phyloP scores from a whole-genome alignment of 2,888 invertebrate genomes.

The Parnassius mnemosyne region DNA sequence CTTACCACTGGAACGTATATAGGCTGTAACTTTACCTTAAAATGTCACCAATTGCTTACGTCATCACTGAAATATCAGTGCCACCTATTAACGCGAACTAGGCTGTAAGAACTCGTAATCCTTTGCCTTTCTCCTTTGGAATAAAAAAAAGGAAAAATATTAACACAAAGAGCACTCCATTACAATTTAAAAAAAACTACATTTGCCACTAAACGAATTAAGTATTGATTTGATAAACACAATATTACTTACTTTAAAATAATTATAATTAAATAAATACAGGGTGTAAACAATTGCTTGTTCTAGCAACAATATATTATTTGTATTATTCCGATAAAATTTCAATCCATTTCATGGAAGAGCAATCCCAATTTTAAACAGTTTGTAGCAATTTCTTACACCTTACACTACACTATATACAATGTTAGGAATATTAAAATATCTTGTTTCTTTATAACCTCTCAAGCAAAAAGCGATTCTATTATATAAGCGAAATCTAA shows the following conservation, averaged over 20 bases:
- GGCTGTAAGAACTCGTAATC: no score
- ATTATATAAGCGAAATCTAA: constrained; percentile 22
- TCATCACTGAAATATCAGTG: constrained; percentile 3
- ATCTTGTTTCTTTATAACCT: constrained; percentile 43
- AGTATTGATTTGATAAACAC: constrained; percentile 22
- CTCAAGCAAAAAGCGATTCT: constrained; percentile 35
- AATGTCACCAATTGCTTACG: constrained; percentile 12
- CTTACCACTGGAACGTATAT: no score
- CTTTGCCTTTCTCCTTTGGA: no score
- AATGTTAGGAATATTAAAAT: constrained; percentile 60
- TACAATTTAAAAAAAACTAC: constrained; percentile 2
- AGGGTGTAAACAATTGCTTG: constrained; percentile 62
- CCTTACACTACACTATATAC: constrained; percentile 66
- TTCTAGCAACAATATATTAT: constrained; percentile 26
- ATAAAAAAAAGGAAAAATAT: neutral
- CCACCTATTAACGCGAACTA: no score
- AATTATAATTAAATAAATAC: constrained; percentile 50
- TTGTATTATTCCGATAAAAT: constrained; percentile 27
- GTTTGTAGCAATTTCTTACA: constrained; percentile 63
- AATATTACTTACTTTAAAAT: constrained; percentile 40
- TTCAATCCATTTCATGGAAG: constrained; percentile 57
- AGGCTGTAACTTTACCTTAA: neutral
- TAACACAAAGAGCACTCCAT: constrained; percentile 20
- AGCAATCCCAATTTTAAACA: constrained; percentile 30
- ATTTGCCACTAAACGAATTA: constrained; percentile 17